Base-by-base conservation (phyloP, 2,888 invertebrate genomes). In the Melinaea menophilus region DNA sequence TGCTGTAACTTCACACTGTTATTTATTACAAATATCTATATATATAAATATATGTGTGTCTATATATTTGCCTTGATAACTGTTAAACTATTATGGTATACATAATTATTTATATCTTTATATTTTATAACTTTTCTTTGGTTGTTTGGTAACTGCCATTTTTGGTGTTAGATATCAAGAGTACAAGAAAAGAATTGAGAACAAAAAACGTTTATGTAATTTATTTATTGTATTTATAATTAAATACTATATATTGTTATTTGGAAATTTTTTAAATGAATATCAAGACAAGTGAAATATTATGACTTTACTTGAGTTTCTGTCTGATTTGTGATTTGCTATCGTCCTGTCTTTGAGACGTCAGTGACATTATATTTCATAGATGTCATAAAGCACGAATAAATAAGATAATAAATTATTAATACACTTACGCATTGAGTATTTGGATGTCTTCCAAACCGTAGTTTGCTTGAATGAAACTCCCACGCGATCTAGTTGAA, bases 371-470 rank as follows among this genome's bases (percentile, higher is more conserved):
- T 55, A 58, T 58, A 13, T 64, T 72, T 76, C 80, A 79, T 79
- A 76, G 78, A 77, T 74, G 75, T 78, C 79, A 77, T 80, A 79
- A 79, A 61, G 34, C 35, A 60, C 22, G 55, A 37, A 56, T 34
- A 54, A 63, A 55, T 64, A 55, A 2, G 31, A 47, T 51, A 33
- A 31, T 60, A 55, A 37, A 58, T 48, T 57, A 35, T 47, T 58
- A 60, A 60, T 60, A 48, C 48, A 58, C 63, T 60, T 63, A 62
- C 58, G 60, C 46, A 51, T 65, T 33, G 9, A 59, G 54, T 47
- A 57, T 51, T 63, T 67, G 65, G 67, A 59, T 37, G 0, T 48
- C 5, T 56, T 63, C 67, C 67, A 67, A 35, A 55, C 3, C 65
- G 65, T 65, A 59, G 62, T 62, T 58, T 56, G 61, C 65, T 51